phyloP scores from a whole-genome alignment of 1,140 invertebrate genomes.

The Limonius californicus region DNA sequence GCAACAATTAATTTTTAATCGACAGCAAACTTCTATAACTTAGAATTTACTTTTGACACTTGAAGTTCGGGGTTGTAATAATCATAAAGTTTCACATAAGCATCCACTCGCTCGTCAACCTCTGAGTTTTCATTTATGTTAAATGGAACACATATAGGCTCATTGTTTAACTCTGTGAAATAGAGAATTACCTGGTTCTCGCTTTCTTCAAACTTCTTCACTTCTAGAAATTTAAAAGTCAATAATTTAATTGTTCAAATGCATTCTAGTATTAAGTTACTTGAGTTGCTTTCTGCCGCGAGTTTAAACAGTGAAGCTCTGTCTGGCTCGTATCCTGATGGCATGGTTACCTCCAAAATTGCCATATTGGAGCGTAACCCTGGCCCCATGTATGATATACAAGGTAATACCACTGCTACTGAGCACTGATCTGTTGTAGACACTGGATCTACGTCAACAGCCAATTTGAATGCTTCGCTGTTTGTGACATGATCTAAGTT shows the following conservation, averaged over 20 bases:
- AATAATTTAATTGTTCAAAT: no score
- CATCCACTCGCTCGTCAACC: conserved; percentile 42
- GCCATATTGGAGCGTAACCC: conserved; percentile 55
- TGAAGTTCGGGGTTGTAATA: conserved; percentile 60
- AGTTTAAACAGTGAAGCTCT: conserved; percentile 50
- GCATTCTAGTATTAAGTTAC: conserved; percentile 23
- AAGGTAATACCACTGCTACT: conserved; percentile 36
- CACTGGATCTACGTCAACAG: conserved; percentile 34
- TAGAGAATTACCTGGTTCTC: conserved; percentile 50
- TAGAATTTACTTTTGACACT: conserved; percentile 33
- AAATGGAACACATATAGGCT: conserved; percentile 50
- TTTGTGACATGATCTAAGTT: conserved; percentile 32
- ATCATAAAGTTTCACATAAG: conserved; percentile 62
- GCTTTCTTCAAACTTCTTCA: conserved; percentile 53
- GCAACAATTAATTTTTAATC: not conserved
- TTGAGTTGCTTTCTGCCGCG: conserved; percentile 30
- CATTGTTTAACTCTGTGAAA: conserved; percentile 47
- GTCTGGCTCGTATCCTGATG: conserved; percentile 59
- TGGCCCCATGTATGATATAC: conserved; percentile 35
- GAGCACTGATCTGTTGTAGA: conserved; percentile 39
- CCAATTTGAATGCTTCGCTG: conserved; percentile 39
- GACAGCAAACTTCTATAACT: not conserved
- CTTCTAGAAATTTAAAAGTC: conserved; percentile 41
- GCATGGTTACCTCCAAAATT: conserved; percentile 58
- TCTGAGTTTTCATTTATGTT: conserved; percentile 44